Conservation (phyloP, 2,888 invertebrate genomes). For the Catonia carolina region DNA sequence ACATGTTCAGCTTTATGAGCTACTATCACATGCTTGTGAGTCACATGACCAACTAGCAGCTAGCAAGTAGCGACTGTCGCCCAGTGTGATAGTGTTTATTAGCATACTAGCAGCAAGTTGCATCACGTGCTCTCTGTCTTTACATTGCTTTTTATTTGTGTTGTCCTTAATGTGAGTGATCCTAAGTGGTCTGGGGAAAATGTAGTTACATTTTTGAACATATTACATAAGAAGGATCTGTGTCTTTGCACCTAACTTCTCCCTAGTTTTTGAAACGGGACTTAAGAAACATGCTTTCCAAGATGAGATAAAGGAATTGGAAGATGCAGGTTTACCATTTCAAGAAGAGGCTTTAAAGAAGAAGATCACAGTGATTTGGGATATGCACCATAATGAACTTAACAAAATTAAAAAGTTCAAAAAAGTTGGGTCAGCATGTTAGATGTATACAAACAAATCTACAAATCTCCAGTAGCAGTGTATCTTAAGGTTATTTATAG, state of each 20-base stretch:
- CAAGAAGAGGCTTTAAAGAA: background rate
- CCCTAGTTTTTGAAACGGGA: background rate
- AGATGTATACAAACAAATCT: too few relatives aligned
- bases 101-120: constrained; percentile 19
- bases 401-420: too few relatives aligned
- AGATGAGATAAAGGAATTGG: constrained; percentile 8
- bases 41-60: constrained; percentile 22
- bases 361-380: too few relatives aligned
- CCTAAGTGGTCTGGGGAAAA: constrained; percentile 1
- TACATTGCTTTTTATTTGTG: background rate
- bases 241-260: constrained; percentile 2
- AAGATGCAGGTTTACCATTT: constrained; percentile 9
- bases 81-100: constrained; percentile 16
- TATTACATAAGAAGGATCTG: constrained; percentile 5
- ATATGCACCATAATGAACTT: too few relatives aligned
- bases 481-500: too few relatives aligned
- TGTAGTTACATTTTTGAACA: constrained; percentile 11
- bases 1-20: too few relatives aligned
- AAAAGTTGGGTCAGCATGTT: too few relatives aligned
- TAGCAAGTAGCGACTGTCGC: constrained; percentile 17
- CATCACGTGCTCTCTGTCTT: too few relatives aligned
- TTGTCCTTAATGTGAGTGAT: constrained; percentile 3
- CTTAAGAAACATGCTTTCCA: constrained; percentile 10
- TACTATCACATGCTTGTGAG: constrained; percentile 9
- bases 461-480: too few relatives aligned